These are phyloP conservation scores for Thamnophis elegans DNA, from an alignment of 2,797 vertebrate genomes.

Conservation along the genomic window DNA sequence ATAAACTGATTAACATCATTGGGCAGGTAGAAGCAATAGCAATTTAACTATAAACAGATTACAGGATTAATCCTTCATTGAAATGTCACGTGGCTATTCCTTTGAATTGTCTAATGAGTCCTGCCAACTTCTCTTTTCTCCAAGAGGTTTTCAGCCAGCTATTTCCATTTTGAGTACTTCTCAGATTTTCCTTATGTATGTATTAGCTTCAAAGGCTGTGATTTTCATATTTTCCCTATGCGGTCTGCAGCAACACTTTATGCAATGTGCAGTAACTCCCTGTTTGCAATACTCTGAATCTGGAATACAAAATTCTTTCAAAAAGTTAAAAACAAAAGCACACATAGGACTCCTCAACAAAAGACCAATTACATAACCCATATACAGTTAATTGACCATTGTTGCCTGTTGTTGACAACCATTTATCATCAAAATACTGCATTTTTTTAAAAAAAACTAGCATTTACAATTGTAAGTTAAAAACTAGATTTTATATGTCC, in stretches of 20 bases:
- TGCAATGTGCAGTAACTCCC: neutral
- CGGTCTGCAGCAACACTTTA: neutral
- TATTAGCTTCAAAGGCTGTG: neutral
- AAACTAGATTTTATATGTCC: neutral
- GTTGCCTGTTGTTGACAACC: neutral
- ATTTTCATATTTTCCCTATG: neutral
- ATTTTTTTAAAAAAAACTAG: neutral
- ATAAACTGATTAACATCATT: neutral
- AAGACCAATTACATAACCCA: neutral
- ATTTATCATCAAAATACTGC: neutral
- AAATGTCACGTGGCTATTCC: neutral
- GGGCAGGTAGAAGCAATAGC: neutral
- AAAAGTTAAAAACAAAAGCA: neutral
- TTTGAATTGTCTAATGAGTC: neutral
- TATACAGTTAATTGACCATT: neutral
- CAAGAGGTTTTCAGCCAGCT: neutral
- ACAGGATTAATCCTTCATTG: neutral
- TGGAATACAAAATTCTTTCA: neutral
- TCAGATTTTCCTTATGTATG: neutral
- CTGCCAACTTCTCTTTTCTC: neutral
- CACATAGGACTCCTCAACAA: neutral
- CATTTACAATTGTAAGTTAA: neutral
- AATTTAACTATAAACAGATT: neutral
- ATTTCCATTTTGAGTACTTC: neutral
- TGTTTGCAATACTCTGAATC: neutral